Base-by-base conservation (phyloP, 2,113 vertebrate genomes). In the Dendropsophus ebraccatus region DNA sequence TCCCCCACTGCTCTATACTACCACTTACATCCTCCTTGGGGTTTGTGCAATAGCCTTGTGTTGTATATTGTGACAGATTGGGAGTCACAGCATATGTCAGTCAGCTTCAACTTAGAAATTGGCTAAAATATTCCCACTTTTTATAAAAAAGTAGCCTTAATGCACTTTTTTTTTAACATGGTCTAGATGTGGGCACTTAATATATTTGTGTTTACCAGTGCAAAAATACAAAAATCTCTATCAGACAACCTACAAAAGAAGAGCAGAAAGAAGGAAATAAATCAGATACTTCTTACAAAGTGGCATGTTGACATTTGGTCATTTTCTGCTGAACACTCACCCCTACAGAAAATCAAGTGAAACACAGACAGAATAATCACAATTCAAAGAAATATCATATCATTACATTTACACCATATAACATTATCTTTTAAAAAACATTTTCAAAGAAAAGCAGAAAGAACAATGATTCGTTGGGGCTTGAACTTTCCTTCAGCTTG, bases 351-450 rank as follows among this genome's bases (percentile, higher is more conserved):
- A 85, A 85, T 69, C 56, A 83, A 83, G 75, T 69, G 30, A 85
- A 85, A 69, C 81, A 83, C 75, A 77, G 72, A 84, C 37, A 37
- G 74, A 77, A 79, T 85, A 85, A 85, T 85, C 73, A 78, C 83
- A 78, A 79, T 70, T 85, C 83, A 85, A 85, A 78, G 83, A 80
- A 81, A 86, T 80, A 86, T 86, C 84, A 86, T 81, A 81, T 81
- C 50, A 81, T 86, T 86, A 86, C 74, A 86, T 81, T 86, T 80
- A 80, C 47, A 86, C 84, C 25, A 80, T 86, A 86, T 72, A 86
- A 80, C 65, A 86, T 86, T 86, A 86, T 86, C 62, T 79, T 86
- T 86, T 45, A 79, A 80, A 70, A 79, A 56, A 23, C 52, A 76
- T 45, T 81, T 72, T 73, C 62, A 80, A 86, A 80, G 77, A 30